Evolutionary conservation across 2,888 invertebrate genomes (phyloP).

Genomic region (Parnassius smintheus): DNA sequence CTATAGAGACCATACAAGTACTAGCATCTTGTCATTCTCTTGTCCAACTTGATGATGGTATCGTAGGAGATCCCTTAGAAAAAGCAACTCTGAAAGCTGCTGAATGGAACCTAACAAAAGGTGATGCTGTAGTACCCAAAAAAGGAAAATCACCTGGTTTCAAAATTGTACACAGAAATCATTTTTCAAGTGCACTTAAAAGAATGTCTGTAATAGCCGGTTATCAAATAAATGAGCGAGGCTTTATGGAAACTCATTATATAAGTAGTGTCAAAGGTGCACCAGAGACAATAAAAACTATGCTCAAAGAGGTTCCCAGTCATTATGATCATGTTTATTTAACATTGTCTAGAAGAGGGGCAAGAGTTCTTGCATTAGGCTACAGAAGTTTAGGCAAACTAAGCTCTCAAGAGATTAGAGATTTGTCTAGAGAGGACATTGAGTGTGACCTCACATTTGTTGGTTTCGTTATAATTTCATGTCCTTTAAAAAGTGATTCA

Average conservation of each 20-base stretch:
- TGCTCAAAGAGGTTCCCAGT: constrained; percentile 87
- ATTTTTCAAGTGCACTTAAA: constrained; percentile 97
- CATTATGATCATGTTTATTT: constrained; percentile 91
- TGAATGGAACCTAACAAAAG: constrained; percentile 98
- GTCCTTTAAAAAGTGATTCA: constrained; percentile 97
- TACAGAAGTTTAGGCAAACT: constrained; percentile 91
- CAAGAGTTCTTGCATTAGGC: constrained; percentile 96
- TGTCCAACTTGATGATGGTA: constrained; percentile 95
- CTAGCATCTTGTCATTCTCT: constrained; percentile 98
- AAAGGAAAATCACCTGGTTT: constrained; percentile 91
- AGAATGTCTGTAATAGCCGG: constrained; percentile 98
- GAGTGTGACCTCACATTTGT: constrained; percentile 94
- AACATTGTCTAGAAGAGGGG: constrained; percentile 94
- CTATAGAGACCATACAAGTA: constrained; percentile 91
- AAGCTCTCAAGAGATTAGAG: constrained; percentile 87
- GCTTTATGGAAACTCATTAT: constrained; percentile 89
- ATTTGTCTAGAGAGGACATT: constrained; percentile 91
- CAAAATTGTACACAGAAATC: constrained; percentile 97
- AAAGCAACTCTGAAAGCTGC: constrained; percentile 97
- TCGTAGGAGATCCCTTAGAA: constrained; percentile 99
- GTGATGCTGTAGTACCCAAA: constrained; percentile 96
- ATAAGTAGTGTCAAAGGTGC: constrained; percentile 98
- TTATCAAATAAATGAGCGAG: constrained; percentile 82
- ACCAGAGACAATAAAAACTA: constrained; percentile 95
- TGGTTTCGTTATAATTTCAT: constrained; percentile 98